Evolutionary conservation across 2,113 vertebrate genomes (phyloP).

Genomic region (Polypterus bichir): DNA sequence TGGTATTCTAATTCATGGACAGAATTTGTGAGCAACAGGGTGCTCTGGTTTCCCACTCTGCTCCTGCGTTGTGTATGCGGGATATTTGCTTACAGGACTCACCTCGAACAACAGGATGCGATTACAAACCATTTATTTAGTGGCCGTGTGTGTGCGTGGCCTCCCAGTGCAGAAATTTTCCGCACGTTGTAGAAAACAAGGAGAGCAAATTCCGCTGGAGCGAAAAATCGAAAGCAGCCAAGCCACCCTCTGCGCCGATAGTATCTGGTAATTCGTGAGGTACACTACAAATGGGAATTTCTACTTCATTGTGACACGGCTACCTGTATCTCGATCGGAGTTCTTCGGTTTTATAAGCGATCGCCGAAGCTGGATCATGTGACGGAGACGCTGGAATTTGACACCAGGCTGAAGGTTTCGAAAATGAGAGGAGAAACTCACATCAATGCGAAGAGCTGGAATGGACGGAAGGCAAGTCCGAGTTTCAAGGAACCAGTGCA

Average conservation of each 20-base stretch:
- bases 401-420: slow-evolving; percentile 8
- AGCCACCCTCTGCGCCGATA: too few relatives aligned
- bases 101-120: slow-evolving; percentile 25
- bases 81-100: slow-evolving; percentile 28
- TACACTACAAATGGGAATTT: background rate
- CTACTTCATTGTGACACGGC: slow-evolving; percentile 4
- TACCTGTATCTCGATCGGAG: slow-evolving; percentile 7
- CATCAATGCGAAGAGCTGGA: slow-evolving; percentile 11
- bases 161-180: slow-evolving; percentile 12
- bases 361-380: slow-evolving; percentile 5
- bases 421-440: slow-evolving; percentile 9
- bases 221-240: too few relatives aligned
- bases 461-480: slow-evolving; percentile 6
- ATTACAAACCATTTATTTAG: slow-evolving; percentile 13
- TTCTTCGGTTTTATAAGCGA: slow-evolving; percentile 4
- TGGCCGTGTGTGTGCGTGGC: slow-evolving; percentile 15
- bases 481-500: slow-evolving; percentile 7
- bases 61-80: slow-evolving; percentile 30
- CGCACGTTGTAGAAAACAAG: slow-evolving; percentile 21
- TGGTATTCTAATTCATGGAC: too few relatives aligned
- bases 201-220: background rate
- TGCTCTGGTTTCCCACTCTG: slow-evolving; percentile 40
- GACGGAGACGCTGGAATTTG: slow-evolving; percentile 14
- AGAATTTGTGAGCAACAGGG: slow-evolving; percentile 20
- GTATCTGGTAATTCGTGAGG: too few relatives aligned